These are phyloP conservation scores for Mus pahari DNA, from an alignment of 2,113 vertebrate species.

Conservation along the genomic window DNA sequence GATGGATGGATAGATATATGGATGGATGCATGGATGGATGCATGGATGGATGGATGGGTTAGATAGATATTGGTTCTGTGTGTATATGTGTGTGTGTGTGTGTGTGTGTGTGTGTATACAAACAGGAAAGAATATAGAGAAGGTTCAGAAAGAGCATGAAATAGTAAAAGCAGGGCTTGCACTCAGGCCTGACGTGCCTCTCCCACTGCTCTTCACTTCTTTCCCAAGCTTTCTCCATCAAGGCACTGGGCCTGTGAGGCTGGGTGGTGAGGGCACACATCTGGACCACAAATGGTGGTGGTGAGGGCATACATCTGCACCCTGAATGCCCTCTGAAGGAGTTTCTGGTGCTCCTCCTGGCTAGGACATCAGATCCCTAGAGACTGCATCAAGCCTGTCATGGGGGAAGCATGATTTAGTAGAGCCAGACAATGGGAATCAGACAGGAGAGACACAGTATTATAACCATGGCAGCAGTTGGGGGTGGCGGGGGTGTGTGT, in stretches of 20 bases:
- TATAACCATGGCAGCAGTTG: not conserved
- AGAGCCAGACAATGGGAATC: not conserved
- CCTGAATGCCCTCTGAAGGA: not conserved
- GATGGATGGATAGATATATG: no score
- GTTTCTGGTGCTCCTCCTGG: not conserved
- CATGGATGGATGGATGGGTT: no score
- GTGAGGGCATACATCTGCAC: not conserved
- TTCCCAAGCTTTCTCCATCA: not conserved
- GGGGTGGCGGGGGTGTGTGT: no score
- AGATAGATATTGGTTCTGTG: not conserved
- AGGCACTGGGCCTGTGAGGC: not conserved
- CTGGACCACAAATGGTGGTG: not conserved
- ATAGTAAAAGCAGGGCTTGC: not conserved
- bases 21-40: no score
- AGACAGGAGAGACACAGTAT: not conserved
- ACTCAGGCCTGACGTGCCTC: not conserved
- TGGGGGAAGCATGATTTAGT: not conserved
- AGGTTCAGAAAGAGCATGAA: conserved; percentile 24
- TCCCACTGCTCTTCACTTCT: not conserved
- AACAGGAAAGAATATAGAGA: conserved; percentile 30
- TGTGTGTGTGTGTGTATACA: not conserved
- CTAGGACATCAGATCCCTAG: not conserved
- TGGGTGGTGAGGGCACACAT: not conserved
- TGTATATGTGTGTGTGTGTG: not conserved
- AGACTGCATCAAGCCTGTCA: not conserved